Base-by-base conservation (phyloP, 2,797 vertebrate species). In the Varecia variegata region DNA sequence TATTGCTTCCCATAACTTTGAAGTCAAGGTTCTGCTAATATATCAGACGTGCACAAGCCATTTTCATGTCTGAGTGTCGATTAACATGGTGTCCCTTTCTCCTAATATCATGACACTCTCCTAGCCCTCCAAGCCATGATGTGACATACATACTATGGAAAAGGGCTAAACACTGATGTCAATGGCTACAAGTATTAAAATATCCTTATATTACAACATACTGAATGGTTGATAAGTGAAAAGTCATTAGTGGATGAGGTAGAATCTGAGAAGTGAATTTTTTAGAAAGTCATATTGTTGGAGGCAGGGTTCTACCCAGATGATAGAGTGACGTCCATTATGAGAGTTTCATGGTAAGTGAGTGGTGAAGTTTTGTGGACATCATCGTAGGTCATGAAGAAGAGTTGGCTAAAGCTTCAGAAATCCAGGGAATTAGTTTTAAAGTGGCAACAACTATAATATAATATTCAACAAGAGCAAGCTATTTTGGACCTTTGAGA, bases 21-120 rank as follows among this genome's bases (percentile, higher is more conserved):
- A 94, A 70, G 87, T 97, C 87, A 97, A 96, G 47, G 13, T 88
- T 96, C 68, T 88, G 60, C 54, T 95, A 91, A 62, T 77, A 85
- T 14, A 93, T 25, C 74, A 88, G 52, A 93, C 14, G 52, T 38
- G 40, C 52, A 88, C 35, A 83, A 82, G n/a, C 4, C 25, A 85
- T 94, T 81, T 70, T 92, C 62, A 77, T 5, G 10, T 3, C 18
- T 12, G 14, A 94, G 30, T 92, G 65, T 90, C 85, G 68, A 20
- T 68, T 93, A 81, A 52, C 9, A 97, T 47, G 43, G 52, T 60
- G 17, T 38, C 67, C 20, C 43, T 21, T 60, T 88, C 9, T 20
- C 18, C 68, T 86, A 87, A 80, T 62, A 79, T 76, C 45, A 82
- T 90, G 70, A 56, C 81, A 90, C n/a, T 76, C 56, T 93, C 32